Base-by-base conservation (phyloP, 2,888 invertebrate genomes). In the Zaprionus bogoriensis region DNA sequence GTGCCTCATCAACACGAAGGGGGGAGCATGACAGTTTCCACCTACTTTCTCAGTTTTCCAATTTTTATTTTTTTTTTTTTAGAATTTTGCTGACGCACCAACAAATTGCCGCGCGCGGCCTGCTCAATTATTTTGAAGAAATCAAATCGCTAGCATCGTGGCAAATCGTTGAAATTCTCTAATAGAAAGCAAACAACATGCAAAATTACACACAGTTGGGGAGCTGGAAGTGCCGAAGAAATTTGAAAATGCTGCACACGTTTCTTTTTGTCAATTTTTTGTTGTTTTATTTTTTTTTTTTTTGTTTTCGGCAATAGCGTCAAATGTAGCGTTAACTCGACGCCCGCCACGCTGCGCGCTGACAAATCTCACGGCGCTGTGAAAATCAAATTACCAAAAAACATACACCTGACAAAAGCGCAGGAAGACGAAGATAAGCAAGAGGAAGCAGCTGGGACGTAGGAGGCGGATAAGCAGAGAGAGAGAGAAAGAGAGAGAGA, bases 281-380 rank as follows among this genome's bases (percentile, higher is more conserved):
- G n/a, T n/a, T n/a, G n/a, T n/a, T n/a, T n/a, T n/a, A n/a, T n/a
- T n/a, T n/a, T n/a, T n/a, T n/a, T n/a, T n/a, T n/a, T n/a, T n/a
- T 66, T 73, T 60, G 32, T 53, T 44, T 72, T 44, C 14, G 23
- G 14, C 57, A 67, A 61, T 59, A 53, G 79, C 85, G 63, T 67
- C 79, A 81, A 81, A 81, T 81, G 85, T 87, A 65, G 66, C 87
- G 82, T 77, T 84, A 87, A 84, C 87, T 74, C 59, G 45, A 27
- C 62, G 20, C 12, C 60, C 27, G 17, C 53, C n/a, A n/a, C n/a
- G n/a, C n/a, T n/a, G n/a, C n/a, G n/a, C 58, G 32, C 53, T 53
- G 66, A 63, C 69, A 76, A 83, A 79, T 79, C 87, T 79, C 66
- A 44, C 30, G 44, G 71, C 45, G 52, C 41, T 52, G 58, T 64